A percentile compares a stretch with the other conserved stretches of the same genome.
Evolutionary conservation across 2,113 vertebrate genomes (phyloP).

Genomic region (Erythrolamprus reginae): DNA sequence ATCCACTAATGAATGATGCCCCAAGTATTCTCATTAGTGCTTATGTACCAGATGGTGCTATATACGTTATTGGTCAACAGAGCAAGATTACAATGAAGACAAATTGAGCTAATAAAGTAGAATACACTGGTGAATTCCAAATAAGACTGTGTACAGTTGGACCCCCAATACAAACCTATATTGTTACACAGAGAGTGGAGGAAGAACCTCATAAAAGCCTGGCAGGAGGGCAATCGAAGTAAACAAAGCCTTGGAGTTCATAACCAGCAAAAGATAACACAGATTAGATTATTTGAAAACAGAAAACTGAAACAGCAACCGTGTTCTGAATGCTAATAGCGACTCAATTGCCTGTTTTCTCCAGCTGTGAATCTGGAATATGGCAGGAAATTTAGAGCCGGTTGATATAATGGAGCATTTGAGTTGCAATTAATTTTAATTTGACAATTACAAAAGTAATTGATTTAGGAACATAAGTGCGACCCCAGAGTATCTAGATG

Average conservation of each 20-base stretch:
- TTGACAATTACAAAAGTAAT: conserved; percentile 36
- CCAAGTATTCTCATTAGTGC: conserved; percentile 21
- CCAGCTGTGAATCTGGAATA: conserved; percentile 17
- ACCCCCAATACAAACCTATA: not conserved
- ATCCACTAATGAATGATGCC: not conserved
- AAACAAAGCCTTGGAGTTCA: conserved; percentile 6
- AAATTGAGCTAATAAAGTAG: conserved; percentile 33
- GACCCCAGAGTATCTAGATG: conserved; percentile 14
- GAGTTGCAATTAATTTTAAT: conserved; percentile 35
- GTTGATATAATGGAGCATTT: conserved; percentile 18
- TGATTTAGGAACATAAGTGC: conserved; percentile 28
- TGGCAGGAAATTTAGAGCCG: conserved; percentile 17
- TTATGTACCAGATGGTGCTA: conserved; percentile 33
- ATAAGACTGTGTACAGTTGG: not conserved
- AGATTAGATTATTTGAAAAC: conserved; percentile 27
- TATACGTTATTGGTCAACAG: not conserved
- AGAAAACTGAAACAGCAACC: conserved; percentile 1
- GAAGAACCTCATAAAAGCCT: not conserved
- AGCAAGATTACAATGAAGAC: conserved; percentile 27
- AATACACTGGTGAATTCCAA: not conserved
- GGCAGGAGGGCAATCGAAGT: not conserved
- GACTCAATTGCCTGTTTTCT: not conserved
- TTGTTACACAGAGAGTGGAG: not conserved
- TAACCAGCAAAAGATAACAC: not conserved
- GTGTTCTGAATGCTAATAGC: not conserved